Conservation (phyloP, 1,140 invertebrate genomes). For the Bombus polaris region DNA sequence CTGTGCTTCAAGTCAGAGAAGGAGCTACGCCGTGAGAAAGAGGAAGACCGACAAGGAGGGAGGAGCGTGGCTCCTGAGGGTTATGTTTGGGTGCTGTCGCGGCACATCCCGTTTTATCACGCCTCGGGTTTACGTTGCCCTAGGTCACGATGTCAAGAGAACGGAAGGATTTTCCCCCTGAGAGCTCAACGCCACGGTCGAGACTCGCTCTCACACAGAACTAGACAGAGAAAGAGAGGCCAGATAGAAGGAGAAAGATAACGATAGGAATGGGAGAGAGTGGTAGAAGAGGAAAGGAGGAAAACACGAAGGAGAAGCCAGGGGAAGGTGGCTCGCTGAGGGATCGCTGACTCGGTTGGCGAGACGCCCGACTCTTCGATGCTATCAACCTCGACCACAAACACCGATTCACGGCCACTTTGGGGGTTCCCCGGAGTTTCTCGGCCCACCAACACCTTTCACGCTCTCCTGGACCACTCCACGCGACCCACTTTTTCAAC, state of each 20-base stretch:
- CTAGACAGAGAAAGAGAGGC: not conserved
- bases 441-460: constrained; percentile 22
- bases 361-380: constrained; percentile 76
- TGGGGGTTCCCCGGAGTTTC: constrained; percentile 65
- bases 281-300: constrained; percentile 57
- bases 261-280: not conserved
- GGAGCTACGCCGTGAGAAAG: not conserved
- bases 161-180: constrained; percentile 74
- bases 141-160: constrained; percentile 79
- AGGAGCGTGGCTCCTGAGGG: constrained; percentile 62
- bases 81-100: constrained; percentile 75
- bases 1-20: not conserved
- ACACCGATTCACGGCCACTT: constrained; percentile 79
- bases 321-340: constrained; percentile 46
- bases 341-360: constrained; percentile 73
- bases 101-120: constrained; percentile 75
- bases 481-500: constrained; percentile 40
- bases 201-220: not conserved
- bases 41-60: not conserved
- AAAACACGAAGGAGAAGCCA: constrained; percentile 49
- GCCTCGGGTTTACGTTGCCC: constrained; percentile 71
- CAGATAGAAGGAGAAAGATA: not conserved
- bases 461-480: constrained; percentile 29
- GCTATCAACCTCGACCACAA: constrained; percentile 80
- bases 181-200: constrained; percentile 50